Percentiles rank a stretch among this genome's conserved stretches.
phyloP scores from a whole-genome alignment of 2,797 vertebrate genomes.

The Anguilla obscura region DNA sequence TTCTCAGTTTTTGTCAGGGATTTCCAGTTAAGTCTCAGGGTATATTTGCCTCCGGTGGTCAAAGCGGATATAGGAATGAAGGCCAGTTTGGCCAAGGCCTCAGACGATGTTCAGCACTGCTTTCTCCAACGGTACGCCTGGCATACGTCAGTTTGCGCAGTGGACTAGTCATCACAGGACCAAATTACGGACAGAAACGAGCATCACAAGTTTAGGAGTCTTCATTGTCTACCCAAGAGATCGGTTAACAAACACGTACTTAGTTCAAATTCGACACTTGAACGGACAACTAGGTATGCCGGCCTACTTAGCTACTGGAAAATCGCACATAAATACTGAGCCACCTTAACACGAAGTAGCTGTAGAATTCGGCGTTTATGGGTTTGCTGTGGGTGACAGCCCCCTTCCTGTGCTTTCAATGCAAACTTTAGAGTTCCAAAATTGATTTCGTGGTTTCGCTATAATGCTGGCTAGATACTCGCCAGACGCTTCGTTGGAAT shows the following conservation, averaged over 20 bases:
- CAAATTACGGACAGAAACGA: background rate
- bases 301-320: background rate
- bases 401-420: background rate
- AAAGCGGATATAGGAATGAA: background rate
- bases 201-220: background rate
- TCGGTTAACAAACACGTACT: background rate
- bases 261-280: background rate
- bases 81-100: slow-evolving; percentile 30
- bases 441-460: background rate
- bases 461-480: background rate
- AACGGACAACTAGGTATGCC: background rate
- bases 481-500: background rate
- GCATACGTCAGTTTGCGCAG: slow-evolving; percentile 55
- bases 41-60: background rate
- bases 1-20: background rate
- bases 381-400: background rate
- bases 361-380: background rate
- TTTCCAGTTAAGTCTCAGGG: background rate
- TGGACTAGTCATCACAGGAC: slow-evolving; percentile 58
- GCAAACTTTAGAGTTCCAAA: no score
- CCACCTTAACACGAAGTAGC: background rate
- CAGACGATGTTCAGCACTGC: slow-evolving; percentile 57
- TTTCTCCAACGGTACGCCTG: slow-evolving; percentile 46
- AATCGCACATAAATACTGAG: background rate
- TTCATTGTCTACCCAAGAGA: background rate